Percentiles rank a stretch among this genome's conserved stretches.
These are phyloP conservation scores for Drosophila dives DNA, from an alignment of 2,888 invertebrate species.

Conservation along the genomic window DNA sequence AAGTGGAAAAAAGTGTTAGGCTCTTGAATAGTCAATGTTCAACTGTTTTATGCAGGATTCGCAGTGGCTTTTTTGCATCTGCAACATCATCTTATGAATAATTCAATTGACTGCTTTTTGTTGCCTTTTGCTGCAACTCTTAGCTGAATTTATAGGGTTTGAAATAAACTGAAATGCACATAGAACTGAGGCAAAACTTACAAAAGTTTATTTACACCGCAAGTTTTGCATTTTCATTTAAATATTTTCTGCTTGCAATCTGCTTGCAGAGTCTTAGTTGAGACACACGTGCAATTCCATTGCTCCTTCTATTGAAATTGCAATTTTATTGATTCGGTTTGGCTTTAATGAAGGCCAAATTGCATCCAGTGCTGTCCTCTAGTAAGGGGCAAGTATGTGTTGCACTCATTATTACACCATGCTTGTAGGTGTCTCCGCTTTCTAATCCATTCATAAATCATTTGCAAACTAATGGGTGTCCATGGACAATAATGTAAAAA, in stretches of 20 bases:
- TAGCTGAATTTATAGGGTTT: conserved; percentile 46
- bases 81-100: conserved; percentile 41
- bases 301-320: conserved; percentile 28
- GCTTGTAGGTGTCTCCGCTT: conserved; percentile 27
- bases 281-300: conserved; percentile 4
- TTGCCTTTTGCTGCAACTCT: conserved; percentile 16
- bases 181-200: conserved; percentile 19
- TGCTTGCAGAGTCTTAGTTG: conserved; percentile 1
- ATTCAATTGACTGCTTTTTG: conserved; percentile 47
- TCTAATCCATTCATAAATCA: conserved; percentile 33
- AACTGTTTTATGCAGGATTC: not conserved
- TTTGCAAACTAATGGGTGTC: conserved; percentile 25
- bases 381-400: not conserved
- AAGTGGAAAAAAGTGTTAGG: conserved; percentile 13
- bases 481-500: conserved; percentile 18
- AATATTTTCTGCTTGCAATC: conserved; percentile 11
- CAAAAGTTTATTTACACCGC: conserved; percentile 46
- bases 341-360: conserved; percentile 34
- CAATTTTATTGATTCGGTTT: conserved; percentile 55
- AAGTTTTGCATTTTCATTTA: conserved; percentile 58
- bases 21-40: conserved; percentile 36
- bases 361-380: conserved; percentile 7
- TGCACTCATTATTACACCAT: conserved; percentile 29
- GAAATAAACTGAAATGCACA: conserved; percentile 41
- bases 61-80: not conserved